phyloP scores from a whole-genome alignment of 2,888 invertebrate genomes.

The Dascillus cervinus region DNA sequence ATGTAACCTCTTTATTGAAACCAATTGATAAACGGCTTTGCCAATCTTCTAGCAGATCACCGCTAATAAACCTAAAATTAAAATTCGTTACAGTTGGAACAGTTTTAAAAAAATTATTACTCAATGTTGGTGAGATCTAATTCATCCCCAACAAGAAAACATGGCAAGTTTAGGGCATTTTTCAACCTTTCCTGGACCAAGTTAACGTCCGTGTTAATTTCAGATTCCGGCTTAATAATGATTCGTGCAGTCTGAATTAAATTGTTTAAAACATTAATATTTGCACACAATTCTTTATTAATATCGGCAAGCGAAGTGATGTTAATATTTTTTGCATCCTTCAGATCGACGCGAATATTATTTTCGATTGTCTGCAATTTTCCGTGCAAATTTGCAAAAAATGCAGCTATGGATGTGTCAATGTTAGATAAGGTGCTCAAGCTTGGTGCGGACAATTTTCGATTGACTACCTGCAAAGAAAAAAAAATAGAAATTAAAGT shows the following conservation, averaged over 20 bases:
- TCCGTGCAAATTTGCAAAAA: constrained; percentile 47
- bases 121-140: constrained; percentile 2
- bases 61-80: constrained; percentile 12
- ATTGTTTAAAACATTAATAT: constrained; percentile 8
- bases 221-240: constrained; percentile 4
- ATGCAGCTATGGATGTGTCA: constrained; percentile 40
- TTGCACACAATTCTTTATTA: constrained; percentile 7
- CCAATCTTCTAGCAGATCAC: constrained; percentile 10
- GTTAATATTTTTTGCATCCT: constrained; percentile 8
- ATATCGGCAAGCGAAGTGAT: constrained; percentile 4
- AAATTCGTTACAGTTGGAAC: too few species aligned
- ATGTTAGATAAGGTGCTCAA: too few species aligned
- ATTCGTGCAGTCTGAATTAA: constrained; percentile 12
- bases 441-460: too few species aligned
- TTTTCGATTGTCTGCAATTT: constrained; percentile 48
- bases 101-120: constrained; percentile 7
- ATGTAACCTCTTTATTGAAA: constrained; percentile 1
- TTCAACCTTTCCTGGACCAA: constrained; percentile 14
- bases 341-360: constrained; percentile 28
- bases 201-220: constrained; percentile 13
- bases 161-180: constrained; percentile 10
- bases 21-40: constrained; percentile 8
- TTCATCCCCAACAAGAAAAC: constrained; percentile 9
- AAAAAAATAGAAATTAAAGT: too few species aligned
- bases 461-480: too few species aligned